These are phyloP conservation scores for Sebastes baramenuke DNA, from an alignment of 2,797 vertebrate species.

Conservation along the genomic window DNA sequence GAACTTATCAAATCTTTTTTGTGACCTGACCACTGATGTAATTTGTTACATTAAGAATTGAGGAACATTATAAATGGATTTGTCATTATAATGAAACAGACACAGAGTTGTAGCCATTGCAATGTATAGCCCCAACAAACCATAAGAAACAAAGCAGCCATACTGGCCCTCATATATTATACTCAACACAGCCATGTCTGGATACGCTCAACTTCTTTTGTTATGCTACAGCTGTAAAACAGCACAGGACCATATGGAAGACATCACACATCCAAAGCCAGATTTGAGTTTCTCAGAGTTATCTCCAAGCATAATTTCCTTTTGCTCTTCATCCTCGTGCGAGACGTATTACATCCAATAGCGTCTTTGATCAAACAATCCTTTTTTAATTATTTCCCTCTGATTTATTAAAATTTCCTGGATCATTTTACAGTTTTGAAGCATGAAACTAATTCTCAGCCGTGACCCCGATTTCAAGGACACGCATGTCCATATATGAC, in stretches of 20 bases:
- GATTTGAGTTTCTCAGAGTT: conserved; percentile 23
- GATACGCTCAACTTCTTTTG: conserved; percentile 53
- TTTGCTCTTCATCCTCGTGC: conserved; percentile 28
- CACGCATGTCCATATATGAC: conserved; percentile 39
- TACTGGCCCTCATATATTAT: conserved; percentile 24
- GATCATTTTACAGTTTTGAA: background rate
- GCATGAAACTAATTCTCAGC: conserved; percentile 8
- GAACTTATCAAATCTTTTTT: background rate
- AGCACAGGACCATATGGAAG: conserved; percentile 57
- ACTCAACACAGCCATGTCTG: conserved; percentile 41
- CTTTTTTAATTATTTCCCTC: conserved; percentile 35
- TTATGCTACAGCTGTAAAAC: conserved; percentile 50
- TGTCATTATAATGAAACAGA: conserved; percentile 42
- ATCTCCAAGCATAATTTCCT: conserved; percentile 44
- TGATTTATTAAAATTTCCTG: conserved; percentile 19
- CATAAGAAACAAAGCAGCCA: conserved; percentile 31
- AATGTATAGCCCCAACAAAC: conserved; percentile 7
- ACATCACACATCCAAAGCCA: conserved; percentile 45
- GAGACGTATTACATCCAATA: conserved; percentile 6
- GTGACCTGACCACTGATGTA: conserved; percentile 6
- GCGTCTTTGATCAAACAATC: conserved; percentile 42
- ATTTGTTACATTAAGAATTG: conserved; percentile 43
- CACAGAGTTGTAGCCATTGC: conserved; percentile 6
- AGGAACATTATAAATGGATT: conserved; percentile 40
- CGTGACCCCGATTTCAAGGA: conserved; percentile 21